Evolutionary conservation across 2,888 invertebrate genomes (phyloP).

Genomic region (Hemithea aestivaria): DNA sequence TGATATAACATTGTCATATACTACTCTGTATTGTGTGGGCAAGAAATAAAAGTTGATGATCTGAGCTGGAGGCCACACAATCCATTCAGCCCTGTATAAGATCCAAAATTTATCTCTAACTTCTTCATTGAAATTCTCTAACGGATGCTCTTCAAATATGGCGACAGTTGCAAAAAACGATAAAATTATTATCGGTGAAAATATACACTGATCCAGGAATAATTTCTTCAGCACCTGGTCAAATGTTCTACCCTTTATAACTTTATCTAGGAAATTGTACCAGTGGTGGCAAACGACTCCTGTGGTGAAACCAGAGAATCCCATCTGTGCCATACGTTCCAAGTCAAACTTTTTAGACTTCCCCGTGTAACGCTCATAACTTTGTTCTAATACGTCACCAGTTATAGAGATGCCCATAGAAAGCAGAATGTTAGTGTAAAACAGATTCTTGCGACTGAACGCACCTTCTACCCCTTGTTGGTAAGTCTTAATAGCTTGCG

Average conservation of each 20-base stretch:
- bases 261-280: slow-evolving; percentile 87
- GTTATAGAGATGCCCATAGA: slow-evolving; percentile 86
- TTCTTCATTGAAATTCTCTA: slow-evolving; percentile 82
- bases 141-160: slow-evolving; percentile 82
- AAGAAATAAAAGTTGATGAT: slow-evolving; percentile 94
- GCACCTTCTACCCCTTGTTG: slow-evolving; percentile 50
- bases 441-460: slow-evolving; percentile 82
- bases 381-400: slow-evolving; percentile 90
- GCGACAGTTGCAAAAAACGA: slow-evolving; percentile 88
- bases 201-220: slow-evolving; percentile 88
- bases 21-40: slow-evolving; percentile 88
- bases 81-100: slow-evolving; percentile 92
- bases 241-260: slow-evolving; percentile 84
- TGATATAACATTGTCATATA: slow-evolving; percentile 92
- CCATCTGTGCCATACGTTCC: slow-evolving; percentile 86
- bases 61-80: slow-evolving; percentile 96
- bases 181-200: slow-evolving; percentile 88
- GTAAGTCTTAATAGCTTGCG: slow-evolving; percentile 43
- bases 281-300: slow-evolving; percentile 92
- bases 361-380: slow-evolving; percentile 82
- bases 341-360: slow-evolving; percentile 78
- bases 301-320: slow-evolving; percentile 85
- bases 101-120: slow-evolving; percentile 85
- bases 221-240: slow-evolving; percentile 86
- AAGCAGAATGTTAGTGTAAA: slow-evolving; percentile 89